These are phyloP conservation scores for Drosophila basisetae DNA, from an alignment of 2,888 invertebrate genomes.

Conservation along the genomic window DNA sequence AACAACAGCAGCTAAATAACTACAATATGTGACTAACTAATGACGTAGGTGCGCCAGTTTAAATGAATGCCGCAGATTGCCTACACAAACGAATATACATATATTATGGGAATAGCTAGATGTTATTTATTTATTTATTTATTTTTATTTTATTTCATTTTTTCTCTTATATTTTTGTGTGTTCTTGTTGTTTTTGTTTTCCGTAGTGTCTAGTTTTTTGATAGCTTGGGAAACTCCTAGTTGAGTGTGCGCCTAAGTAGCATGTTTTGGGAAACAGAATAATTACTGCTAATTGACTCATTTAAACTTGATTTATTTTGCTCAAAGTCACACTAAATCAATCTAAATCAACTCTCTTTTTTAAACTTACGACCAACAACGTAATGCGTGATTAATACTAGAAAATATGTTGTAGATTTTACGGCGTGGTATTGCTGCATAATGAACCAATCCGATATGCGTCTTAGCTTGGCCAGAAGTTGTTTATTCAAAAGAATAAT, in stretches of 20 bases:
- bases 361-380: background rate
- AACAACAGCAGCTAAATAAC: constrained; percentile 9
- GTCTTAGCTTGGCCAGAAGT: background rate
- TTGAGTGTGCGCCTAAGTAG: background rate
- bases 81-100: background rate
- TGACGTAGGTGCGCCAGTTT: constrained; percentile 43
- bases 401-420: background rate
- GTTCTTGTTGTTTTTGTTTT: constrained; percentile 26
- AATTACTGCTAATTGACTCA: background rate
- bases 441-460: background rate
- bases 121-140: constrained; percentile 9
- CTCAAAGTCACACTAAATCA: background rate
- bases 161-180: constrained; percentile 27
- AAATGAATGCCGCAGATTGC: constrained; percentile 8
- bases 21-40: constrained; percentile 19
- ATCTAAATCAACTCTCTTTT: background rate
- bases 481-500: background rate
- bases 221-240: constrained; percentile 50
- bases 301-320: background rate
- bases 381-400: background rate
- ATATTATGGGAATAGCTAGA: constrained; percentile 14
- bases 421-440: background rate
- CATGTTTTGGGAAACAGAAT: background rate
- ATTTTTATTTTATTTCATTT: constrained; percentile 18
- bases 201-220: background rate